These are phyloP conservation scores for Diuraphis noxia DNA, from an alignment of 1,140 invertebrate genomes.

Conservation along the genomic window DNA sequence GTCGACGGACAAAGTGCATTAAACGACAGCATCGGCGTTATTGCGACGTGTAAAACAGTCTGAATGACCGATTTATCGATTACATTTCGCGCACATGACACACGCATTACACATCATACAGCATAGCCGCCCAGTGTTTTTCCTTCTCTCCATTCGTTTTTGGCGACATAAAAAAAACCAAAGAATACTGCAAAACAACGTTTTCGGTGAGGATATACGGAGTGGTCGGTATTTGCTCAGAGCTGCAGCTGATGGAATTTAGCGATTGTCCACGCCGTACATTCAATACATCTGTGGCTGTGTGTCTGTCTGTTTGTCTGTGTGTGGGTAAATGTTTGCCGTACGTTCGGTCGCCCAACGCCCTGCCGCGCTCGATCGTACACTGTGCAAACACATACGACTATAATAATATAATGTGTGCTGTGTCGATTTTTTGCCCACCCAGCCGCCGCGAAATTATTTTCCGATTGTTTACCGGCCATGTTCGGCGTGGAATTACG, in stretches of 20 bases:
- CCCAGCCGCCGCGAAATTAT: neutral
- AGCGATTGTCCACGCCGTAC: neutral
- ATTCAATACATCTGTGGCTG: too few species aligned
- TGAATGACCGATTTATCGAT: constrained; percentile 19
- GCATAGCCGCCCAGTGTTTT: neutral
- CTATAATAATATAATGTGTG: neutral
- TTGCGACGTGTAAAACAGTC: neutral
- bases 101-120: neutral
- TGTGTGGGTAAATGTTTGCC: neutral
- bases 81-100: neutral
- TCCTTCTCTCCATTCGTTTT: neutral
- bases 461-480: constrained; percentile 16
- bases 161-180: neutral
- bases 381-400: constrained; percentile 8
- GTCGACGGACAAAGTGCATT: neutral
- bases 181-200: constrained; percentile 12
- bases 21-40: neutral
- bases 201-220: neutral
- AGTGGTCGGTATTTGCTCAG: constrained; percentile 29
- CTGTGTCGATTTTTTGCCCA: constrained; percentile 11
- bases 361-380: neutral
- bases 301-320: neutral
- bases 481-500: neutral
- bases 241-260: constrained; percentile 26
- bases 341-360: neutral